Percentiles rank a stretch among this genome's conserved stretches.
phyloP scores from a whole-genome alignment of 2,113 vertebrate genomes.

The Archocentrus centrarchus region DNA sequence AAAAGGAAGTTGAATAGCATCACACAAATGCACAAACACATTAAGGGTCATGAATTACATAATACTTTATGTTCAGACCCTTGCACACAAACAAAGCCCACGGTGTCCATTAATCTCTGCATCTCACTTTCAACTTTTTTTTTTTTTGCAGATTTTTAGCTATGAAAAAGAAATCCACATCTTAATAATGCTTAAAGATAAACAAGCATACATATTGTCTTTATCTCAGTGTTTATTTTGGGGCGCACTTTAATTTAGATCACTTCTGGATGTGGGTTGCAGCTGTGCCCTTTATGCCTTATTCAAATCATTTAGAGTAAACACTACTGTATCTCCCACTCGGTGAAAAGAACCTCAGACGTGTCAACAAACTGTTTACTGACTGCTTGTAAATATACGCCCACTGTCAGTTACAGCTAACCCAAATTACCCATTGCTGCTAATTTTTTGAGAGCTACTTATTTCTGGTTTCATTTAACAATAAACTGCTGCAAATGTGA shows the following conservation, averaged over 20 bases:
- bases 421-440: neutral
- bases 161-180: neutral
- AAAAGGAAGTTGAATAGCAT: neutral
- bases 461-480: neutral
- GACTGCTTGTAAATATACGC: neutral
- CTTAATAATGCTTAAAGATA: neutral
- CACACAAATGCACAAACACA: neutral
- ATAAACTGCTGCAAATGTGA: neutral
- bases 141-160: neutral
- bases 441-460: neutral
- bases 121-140: neutral
- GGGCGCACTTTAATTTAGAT: neutral
- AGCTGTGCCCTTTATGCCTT: neutral
- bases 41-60: neutral
- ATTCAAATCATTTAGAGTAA: neutral
- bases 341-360: neutral
- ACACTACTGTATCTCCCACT: too few relatives aligned
- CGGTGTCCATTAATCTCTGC: neutral
- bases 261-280: neutral
- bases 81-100: fast-evolving
- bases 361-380: neutral
- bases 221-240: neutral
- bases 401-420: neutral
- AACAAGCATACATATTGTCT: neutral
- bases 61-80: neutral